Conservation (phyloP, 1,140 invertebrate genomes). For the Anthonomus grandis region DNA sequence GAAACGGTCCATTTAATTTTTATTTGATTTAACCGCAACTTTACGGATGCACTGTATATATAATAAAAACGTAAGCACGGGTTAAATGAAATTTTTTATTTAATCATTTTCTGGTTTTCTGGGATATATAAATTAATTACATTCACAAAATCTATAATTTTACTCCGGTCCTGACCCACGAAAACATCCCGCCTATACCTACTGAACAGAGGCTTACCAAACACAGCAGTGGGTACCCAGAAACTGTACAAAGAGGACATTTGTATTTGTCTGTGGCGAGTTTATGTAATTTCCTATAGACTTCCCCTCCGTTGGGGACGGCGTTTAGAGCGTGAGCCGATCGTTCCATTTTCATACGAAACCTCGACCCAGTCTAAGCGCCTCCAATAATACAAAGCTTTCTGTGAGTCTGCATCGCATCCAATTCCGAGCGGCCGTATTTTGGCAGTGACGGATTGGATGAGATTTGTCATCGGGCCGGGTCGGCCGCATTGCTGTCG, state of each 20-base stretch:
- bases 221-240: constrained; percentile 47
- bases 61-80: too few species aligned
- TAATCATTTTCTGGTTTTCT: too few species aligned
- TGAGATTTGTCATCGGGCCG: constrained; percentile 49
- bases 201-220: constrained; percentile 43
- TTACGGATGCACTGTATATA: too few species aligned
- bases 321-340: constrained; percentile 40
- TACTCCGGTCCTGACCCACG: constrained; percentile 7
- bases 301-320: constrained; percentile 39
- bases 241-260: constrained; percentile 50
- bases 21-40: too few species aligned
- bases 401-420: constrained; percentile 51
- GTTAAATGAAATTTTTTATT: too few species aligned
- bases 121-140: too few species aligned
- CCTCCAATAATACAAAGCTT: constrained; percentile 49
- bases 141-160: too few species aligned
- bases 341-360: constrained; percentile 1
- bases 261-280: constrained; percentile 51
- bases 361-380: constrained; percentile 37
- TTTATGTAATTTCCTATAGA: constrained; percentile 53
- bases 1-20: too few species aligned
- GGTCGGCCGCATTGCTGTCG: constrained; percentile 46
- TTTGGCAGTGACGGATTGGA: constrained; percentile 50
- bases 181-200: constrained; percentile 21
- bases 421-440: constrained; percentile 50